Percentiles rank a stretch among this genome's conserved stretches.
Evolutionary conservation across 2,113 vertebrate species (phyloP).

Genomic region (Anthoscopus minutus): DNA sequence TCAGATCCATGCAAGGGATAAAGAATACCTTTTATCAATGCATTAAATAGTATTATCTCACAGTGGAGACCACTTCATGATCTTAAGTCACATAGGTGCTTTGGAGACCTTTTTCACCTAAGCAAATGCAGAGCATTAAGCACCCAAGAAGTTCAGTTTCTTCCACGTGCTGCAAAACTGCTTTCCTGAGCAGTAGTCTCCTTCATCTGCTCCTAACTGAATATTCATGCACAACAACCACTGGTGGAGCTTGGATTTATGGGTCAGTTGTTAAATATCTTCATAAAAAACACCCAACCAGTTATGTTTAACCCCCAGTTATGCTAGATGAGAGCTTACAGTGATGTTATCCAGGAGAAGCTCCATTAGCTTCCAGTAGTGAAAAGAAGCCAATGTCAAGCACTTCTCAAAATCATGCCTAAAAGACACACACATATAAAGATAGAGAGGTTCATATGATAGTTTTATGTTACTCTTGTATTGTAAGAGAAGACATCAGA

Average conservation of each 20-base stretch:
- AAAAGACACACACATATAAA: neutral
- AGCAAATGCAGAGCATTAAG: neutral
- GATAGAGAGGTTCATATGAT: neutral
- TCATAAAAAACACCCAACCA: neutral
- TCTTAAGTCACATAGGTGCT: neutral
- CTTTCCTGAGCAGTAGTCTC: neutral
- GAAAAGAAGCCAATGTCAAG: neutral
- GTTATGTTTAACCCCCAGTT: fast-evolving
- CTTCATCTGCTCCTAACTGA: neutral
- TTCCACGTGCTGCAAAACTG: neutral
- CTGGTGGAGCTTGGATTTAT: neutral
- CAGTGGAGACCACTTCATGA: neutral
- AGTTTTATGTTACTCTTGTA: neutral
- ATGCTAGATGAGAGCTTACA: neutral
- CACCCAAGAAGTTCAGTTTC: neutral
- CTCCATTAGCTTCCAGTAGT: neutral
- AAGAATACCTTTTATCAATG: neutral
- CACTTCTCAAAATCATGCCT: neutral
- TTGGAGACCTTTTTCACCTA: neutral
- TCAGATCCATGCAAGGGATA: neutral
- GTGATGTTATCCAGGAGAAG: neutral
- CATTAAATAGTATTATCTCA: neutral
- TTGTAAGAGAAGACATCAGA: neutral
- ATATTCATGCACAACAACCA: neutral
- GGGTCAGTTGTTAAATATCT: neutral